Conservation (phyloP, 2,113 vertebrate species). For the Phocoena phocoena region DNA sequence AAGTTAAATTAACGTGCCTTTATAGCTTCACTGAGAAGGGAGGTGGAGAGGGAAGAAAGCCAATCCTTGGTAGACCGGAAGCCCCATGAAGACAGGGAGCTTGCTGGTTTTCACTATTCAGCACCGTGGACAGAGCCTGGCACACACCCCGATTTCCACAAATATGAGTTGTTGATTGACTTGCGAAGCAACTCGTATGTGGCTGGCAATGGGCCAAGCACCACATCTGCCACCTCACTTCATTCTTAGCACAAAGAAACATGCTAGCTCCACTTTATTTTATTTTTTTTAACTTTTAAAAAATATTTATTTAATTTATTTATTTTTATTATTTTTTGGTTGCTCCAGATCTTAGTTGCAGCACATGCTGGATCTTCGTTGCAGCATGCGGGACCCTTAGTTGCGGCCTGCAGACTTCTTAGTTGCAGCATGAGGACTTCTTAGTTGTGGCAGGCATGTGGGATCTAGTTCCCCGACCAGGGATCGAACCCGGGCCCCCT, state of each 20-base stretch:
- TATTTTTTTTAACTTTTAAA: no score
- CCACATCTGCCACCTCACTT: not conserved
- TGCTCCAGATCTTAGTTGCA: no score
- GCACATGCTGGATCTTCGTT: no score
- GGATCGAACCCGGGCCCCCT: no score
- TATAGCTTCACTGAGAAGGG: not conserved
- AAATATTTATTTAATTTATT: no score
- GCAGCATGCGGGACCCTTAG: no score
- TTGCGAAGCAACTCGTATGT: not conserved
- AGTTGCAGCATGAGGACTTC: no score
- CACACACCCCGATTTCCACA: rapidly evolving
- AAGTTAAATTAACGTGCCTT: not conserved
- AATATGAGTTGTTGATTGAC: not conserved
- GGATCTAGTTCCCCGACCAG: no score
- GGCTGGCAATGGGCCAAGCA: not conserved
- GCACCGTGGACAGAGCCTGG: slow-evolving; percentile 10
- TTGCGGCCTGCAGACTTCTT: no score
- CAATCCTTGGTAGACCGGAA: not conserved
- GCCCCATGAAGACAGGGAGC: not conserved
- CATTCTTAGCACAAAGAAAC: not conserved
- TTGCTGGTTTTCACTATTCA: not conserved
- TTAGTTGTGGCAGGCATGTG: no score
- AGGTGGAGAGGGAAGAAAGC: not conserved
- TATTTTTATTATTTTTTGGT: no score
- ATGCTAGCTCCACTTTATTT: not conserved